phyloP scores from a whole-genome alignment of 2,113 vertebrate species.

The Psettodes erumei region DNA sequence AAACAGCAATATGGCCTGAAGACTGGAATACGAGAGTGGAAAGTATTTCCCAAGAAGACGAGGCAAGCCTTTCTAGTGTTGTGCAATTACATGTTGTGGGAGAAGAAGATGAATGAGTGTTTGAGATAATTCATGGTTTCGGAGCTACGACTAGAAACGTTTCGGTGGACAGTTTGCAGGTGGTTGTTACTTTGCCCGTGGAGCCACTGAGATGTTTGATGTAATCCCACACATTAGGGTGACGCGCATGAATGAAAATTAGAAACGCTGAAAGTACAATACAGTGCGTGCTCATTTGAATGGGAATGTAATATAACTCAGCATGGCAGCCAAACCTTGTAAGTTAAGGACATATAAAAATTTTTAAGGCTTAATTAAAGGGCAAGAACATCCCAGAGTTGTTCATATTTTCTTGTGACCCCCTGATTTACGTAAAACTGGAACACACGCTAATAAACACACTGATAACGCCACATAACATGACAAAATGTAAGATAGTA shows the following conservation, averaged over 20 bases:
- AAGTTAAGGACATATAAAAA: neutral
- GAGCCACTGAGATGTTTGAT: neutral
- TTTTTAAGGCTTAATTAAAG: neutral
- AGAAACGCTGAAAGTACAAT: no score
- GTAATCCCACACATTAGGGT: neutral
- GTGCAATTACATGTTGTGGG: slow-evolving; percentile 25
- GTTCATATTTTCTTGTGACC: no score
- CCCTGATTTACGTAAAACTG: no score
- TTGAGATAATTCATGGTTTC: slow-evolving; percentile 38
- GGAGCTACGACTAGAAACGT: neutral
- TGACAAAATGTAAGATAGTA: no score
- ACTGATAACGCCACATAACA: no score
- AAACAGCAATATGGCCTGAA: no score
- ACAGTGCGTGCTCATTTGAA: no score
- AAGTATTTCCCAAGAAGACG: slow-evolving; percentile 38
- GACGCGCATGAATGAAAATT: slow-evolving; percentile 8
- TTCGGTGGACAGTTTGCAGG: neutral
- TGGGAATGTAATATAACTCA: no score
- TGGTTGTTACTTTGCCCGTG: slow-evolving; percentile 11
- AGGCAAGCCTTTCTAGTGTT: slow-evolving; percentile 48
- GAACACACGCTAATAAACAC: no score
- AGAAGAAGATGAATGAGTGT: slow-evolving; percentile 28
- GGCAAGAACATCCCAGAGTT: no score
- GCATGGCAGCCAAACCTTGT: no score
- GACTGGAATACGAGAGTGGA: slow-evolving; percentile 19